These are phyloP conservation scores for Monochamus alternatus DNA, from an alignment of 2,888 invertebrate genomes.

Conservation along the genomic window DNA sequence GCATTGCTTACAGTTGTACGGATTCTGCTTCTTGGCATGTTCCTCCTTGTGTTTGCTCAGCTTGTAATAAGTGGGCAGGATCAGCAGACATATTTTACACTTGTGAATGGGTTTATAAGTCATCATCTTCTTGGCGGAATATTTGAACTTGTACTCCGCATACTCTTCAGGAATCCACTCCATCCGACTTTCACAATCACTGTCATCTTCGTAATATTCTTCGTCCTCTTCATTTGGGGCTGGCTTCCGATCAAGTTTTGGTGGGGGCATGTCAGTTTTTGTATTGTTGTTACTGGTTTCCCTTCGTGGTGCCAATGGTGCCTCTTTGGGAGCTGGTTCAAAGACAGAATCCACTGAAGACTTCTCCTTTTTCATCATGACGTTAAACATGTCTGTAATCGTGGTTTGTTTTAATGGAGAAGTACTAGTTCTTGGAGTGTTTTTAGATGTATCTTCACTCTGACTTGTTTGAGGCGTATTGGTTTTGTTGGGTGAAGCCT, in stretches of 20 bases:
- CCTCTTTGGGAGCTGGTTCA: neutral
- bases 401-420: constrained; percentile 51
- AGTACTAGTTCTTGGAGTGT: constrained; percentile 30
- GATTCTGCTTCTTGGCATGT: constrained; percentile 59
- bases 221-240: constrained; percentile 1
- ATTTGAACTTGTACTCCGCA: constrained; percentile 59
- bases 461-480: constrained; percentile 12
- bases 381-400: constrained; percentile 51
- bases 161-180: constrained; percentile 62
- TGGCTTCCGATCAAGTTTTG: constrained; percentile 3
- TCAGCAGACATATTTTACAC: constrained; percentile 66
- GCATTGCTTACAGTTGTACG: constrained; percentile 63
- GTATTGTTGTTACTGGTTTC: neutral
- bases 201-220: constrained; percentile 43
- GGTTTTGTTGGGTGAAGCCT: constrained; percentile 1
- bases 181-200: constrained; percentile 53
- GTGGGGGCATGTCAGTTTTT: constrained; percentile 25
- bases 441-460: neutral
- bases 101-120: constrained; percentile 54
- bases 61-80: constrained; percentile 60
- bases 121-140: constrained; percentile 52
- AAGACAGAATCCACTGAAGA: constrained; percentile 2
- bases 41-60: constrained; percentile 61
- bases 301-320: neutral
- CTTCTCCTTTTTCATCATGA: constrained; percentile 41